Evolutionary conservation across 1,140 invertebrate genomes (phyloP), one percentile per base, ranked within the genome.

Genomic region (Lepidurus couesii): DNA sequence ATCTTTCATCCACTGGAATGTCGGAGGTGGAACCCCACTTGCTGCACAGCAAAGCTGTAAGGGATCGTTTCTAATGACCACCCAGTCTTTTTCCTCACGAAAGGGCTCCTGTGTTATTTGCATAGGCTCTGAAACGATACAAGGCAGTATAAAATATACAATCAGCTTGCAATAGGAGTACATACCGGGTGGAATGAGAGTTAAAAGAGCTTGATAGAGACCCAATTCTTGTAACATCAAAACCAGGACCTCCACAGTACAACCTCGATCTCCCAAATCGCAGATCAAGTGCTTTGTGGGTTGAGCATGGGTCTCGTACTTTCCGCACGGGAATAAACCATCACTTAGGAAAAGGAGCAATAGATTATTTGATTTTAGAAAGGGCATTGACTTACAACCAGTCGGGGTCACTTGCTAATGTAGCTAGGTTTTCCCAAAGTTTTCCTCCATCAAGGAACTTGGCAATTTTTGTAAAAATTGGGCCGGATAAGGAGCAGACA

Each of bases 1-100:
- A 65, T 65, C 53, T 65, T 65, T 65, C 53, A 65, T 65, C 53
- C 53, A 65, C 16, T 65, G 53, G 53, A 65, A 65, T 65, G 53
- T 65, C n/a, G 53, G 53, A 65, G 53, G 53, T 65, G 53, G 53
- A 65, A 65, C 16, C 9, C 53, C 53, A n/a, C 16, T 65, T 16
- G 53, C 53, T 65, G 13, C 21, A 21, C 53, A 65, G 53, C 16
- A 65, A 65, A 65, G n/a, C 21, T 65, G 16, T 21, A 65, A 13
- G 21, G 9, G 5, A 1, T 65, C 53, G 21, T 65, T 11, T 65
- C 53, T 65, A 21, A 13, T 65, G 53, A 65, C 16, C 21, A 65
- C 53, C 53, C 53, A 65, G 53, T 65, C n/a, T 16, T 65, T 65
- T 0, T 65, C 16, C 53, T 65, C 53, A 65, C 0, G 9, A 65